Evolutionary conservation across 2,888 invertebrate species (phyloP).

Genomic region (Athalia circularis): DNA sequence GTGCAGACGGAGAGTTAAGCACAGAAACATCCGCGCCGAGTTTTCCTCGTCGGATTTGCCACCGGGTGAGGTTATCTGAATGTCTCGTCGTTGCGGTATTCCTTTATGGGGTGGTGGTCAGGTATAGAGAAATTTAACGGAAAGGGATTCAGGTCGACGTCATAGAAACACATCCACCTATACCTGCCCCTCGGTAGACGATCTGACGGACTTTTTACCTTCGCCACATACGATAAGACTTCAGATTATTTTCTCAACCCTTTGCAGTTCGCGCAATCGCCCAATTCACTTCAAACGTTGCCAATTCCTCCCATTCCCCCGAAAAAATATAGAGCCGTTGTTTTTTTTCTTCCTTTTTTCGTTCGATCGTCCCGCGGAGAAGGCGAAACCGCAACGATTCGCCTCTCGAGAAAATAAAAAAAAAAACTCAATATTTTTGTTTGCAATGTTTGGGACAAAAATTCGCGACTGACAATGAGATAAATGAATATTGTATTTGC

Average conservation of each 20-base stretch:
- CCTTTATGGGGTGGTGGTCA: slow-evolving; percentile 20
- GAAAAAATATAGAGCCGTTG: not conserved
- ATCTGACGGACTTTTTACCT: too few species aligned
- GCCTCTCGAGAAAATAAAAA: too few species aligned
- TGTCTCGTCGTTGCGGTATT: slow-evolving; percentile 10
- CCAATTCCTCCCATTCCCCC: not conserved
- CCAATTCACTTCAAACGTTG: not conserved
- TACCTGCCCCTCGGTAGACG: too few species aligned
- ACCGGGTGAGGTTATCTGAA: slow-evolving; percentile 12
- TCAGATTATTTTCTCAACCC: too few species aligned
- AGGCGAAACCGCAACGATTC: too few species aligned
- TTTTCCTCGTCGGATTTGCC: slow-evolving; percentile 10
- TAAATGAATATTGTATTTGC: too few species aligned
- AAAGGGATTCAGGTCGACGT: not conserved
- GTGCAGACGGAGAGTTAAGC: not conserved
- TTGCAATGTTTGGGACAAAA: too few species aligned
- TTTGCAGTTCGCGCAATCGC: too few species aligned
- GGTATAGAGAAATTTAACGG: not conserved
- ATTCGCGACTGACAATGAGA: too few species aligned
- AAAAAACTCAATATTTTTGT: too few species aligned
- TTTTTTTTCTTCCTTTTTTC: not conserved
- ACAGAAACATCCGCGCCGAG: slow-evolving; percentile 10
- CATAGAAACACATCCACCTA: not conserved
- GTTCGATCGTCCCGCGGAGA: too few species aligned
- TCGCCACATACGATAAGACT: too few species aligned